Percentiles rank a stretch among this genome's conserved stretches.
Evolutionary conservation across 1,140 invertebrate genomes (phyloP).

Genomic region (Patella vulgata): DNA sequence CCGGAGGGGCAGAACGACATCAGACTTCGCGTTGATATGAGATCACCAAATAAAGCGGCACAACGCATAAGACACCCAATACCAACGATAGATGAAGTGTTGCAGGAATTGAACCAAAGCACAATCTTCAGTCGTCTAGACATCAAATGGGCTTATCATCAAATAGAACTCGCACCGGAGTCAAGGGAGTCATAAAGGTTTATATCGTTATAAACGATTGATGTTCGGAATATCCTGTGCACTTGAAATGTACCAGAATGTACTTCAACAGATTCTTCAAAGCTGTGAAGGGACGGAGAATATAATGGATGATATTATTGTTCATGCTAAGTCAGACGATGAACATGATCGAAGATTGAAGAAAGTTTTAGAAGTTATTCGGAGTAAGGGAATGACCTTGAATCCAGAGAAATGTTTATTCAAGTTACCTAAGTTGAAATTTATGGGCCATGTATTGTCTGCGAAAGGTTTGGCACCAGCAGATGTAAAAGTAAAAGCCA

Average conservation of each 20-base stretch:
- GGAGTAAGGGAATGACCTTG: too few relatives aligned
- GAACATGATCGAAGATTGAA: too few relatives aligned
- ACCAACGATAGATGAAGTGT: constrained; percentile 47
- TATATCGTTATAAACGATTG: constrained; percentile 39
- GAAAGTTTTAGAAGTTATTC: neutral
- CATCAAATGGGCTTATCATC: constrained; percentile 32
- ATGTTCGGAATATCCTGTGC: constrained; percentile 38
- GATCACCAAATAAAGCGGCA: constrained; percentile 31
- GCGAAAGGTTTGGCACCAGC: too few relatives aligned
- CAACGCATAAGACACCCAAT: constrained; percentile 41
- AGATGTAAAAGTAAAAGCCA: too few relatives aligned
- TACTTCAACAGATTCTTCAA: too few relatives aligned
- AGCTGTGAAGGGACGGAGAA: too few relatives aligned
- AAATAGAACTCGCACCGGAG: constrained; percentile 20
- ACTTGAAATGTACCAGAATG: constrained; percentile 35
- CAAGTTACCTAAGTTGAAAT: too few relatives aligned
- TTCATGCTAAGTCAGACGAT: too few relatives aligned
- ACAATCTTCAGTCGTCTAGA: constrained; percentile 35
- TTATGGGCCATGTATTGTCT: too few relatives aligned
- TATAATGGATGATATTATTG: too few relatives aligned
- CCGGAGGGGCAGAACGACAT: constrained; percentile 33
- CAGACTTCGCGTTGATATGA: constrained; percentile 51
- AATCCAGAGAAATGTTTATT: too few relatives aligned
- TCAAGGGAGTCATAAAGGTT: constrained; percentile 27
- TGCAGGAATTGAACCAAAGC: constrained; percentile 37